A percentile compares a stretch with the other conserved stretches of the same genome.
Conservation (phyloP, 2,113 vertebrate genomes). For the Pipa parva region DNA sequence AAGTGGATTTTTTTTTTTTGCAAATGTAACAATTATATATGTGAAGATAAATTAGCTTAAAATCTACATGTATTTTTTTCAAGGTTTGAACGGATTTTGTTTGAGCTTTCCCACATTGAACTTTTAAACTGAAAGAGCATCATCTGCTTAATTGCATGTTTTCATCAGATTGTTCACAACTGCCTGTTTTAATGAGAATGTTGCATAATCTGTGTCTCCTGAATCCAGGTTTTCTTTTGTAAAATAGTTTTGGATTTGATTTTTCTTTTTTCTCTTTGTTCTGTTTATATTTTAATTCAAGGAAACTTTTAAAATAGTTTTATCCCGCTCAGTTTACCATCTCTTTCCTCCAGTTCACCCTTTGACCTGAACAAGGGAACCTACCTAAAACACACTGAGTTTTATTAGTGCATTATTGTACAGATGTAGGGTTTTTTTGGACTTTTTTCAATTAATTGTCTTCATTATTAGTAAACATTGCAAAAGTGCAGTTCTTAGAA, state of each 20-base stretch:
- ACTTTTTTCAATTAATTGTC: too few species aligned
- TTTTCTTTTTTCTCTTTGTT: slow-evolving; percentile 92
- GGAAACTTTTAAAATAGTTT: slow-evolving; percentile 69
- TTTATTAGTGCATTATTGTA: too few species aligned
- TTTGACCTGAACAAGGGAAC: slow-evolving; percentile 89
- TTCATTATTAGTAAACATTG: too few species aligned
- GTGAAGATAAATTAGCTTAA: too few species aligned
- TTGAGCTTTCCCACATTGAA: slow-evolving; percentile 81
- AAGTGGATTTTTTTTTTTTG: too few species aligned
- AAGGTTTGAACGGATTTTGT: too few species aligned
- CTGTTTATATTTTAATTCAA: slow-evolving; percentile 94
- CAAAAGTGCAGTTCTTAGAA: too few species aligned
- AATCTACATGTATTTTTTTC: too few species aligned
- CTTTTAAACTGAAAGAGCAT: slow-evolving; percentile 78
- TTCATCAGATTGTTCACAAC: slow-evolving; percentile 97
- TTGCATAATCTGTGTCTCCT: slow-evolving; percentile 97
- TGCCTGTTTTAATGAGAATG: slow-evolving; percentile 98
- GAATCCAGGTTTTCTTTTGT: slow-evolving; percentile 93
- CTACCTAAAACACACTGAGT: slow-evolving; percentile 72
- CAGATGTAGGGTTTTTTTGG: too few species aligned
- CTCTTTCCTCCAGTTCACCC: slow-evolving; percentile 60
- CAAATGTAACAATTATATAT: too few species aligned
- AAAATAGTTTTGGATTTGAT: too few species aligned
- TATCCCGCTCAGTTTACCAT: too few species aligned
- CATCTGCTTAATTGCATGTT: slow-evolving; percentile 98